These are phyloP conservation scores for Oreortyx pictus DNA, from an alignment of 2,797 vertebrate genomes.

Conservation along the genomic window DNA sequence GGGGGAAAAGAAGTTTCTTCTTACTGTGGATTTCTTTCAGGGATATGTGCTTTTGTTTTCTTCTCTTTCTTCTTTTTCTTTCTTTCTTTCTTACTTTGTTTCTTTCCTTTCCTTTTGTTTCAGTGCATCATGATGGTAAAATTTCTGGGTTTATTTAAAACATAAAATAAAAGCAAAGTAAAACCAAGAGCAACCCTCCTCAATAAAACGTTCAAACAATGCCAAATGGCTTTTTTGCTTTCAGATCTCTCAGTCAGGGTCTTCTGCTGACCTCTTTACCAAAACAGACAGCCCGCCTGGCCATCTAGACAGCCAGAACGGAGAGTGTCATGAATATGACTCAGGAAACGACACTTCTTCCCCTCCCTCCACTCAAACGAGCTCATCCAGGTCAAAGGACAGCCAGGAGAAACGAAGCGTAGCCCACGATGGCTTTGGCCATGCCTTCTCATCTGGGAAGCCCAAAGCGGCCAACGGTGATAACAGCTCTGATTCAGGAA, in stretches of 20 bases:
- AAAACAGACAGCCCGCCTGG: slow-evolving; percentile 81
- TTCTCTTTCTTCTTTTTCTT: slow-evolving; percentile 39
- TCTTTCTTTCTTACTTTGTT: slow-evolving; percentile 40
- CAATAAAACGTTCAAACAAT: slow-evolving; percentile 71
- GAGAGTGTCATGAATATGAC: slow-evolving; percentile 91
- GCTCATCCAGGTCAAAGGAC: slow-evolving; percentile 84
- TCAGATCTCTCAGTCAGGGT: slow-evolving; percentile 90
- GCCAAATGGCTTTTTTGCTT: slow-evolving; percentile 88
- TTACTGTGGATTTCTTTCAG: slow-evolving; percentile 88
- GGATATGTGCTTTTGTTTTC: slow-evolving; percentile 84
- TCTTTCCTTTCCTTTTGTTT: slow-evolving; percentile 82
- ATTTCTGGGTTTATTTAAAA: slow-evolving; percentile 77
- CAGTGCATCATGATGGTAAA: slow-evolving; percentile 88
- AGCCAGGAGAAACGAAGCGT: slow-evolving; percentile 80
- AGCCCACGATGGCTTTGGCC: slow-evolving; percentile 69
- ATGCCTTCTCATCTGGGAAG: slow-evolving; percentile 81
- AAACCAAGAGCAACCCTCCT: not conserved
- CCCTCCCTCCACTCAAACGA: slow-evolving; percentile 90
- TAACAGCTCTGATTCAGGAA: slow-evolving; percentile 94
- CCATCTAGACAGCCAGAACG: slow-evolving; percentile 77
- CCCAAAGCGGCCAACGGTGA: slow-evolving; percentile 84
- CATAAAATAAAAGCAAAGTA: slow-evolving; percentile 44
- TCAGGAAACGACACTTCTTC: slow-evolving; percentile 98
- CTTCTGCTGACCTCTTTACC: slow-evolving; percentile 85
- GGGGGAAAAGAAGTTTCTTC: slow-evolving; percentile 81